phyloP scores from a whole-genome alignment of 1,140 invertebrate genomes.

The Sitobion miscanthi region DNA sequence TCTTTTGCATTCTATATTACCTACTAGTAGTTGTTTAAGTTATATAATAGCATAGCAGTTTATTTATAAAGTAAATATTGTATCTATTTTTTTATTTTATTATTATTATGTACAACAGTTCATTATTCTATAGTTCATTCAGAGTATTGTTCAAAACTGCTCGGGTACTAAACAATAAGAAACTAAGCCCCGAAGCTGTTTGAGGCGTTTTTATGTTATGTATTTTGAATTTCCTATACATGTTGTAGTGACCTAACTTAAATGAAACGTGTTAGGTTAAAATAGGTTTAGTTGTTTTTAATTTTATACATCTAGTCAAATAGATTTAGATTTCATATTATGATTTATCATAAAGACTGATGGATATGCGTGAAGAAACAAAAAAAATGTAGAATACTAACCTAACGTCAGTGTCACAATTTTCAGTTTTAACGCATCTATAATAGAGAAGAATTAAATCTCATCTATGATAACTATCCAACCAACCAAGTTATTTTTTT shows the following conservation, averaged over 20 bases:
- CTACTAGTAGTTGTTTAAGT: constrained; percentile 35
- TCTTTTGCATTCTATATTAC: constrained; percentile 16
- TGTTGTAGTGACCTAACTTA: not conserved
- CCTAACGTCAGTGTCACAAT: not conserved
- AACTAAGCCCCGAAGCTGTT: not conserved
- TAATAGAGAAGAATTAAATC: not conserved
- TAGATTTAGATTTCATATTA: constrained; percentile 34
- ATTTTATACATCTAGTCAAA: constrained; percentile 46
- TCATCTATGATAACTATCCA: not conserved
- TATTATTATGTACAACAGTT: not conserved
- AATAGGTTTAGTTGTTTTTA: constrained; percentile 18
- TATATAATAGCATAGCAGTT: not conserved
- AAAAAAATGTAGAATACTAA: not conserved
- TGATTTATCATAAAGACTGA: constrained; percentile 33
- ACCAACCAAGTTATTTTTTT: not conserved
- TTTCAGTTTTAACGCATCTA: not conserved
- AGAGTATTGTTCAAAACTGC: not conserved
- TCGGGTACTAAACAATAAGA: not conserved
- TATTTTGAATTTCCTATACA: not conserved
- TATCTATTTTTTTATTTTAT: not conserved
- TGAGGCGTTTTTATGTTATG: not conserved
- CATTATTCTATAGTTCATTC: not conserved
- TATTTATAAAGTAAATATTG: constrained; percentile 24
- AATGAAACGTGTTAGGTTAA: not conserved
- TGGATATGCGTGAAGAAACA: not conserved